Base-by-base conservation (phyloP, 2,113 vertebrate genomes). In the Acanthisitta chloris region DNA sequence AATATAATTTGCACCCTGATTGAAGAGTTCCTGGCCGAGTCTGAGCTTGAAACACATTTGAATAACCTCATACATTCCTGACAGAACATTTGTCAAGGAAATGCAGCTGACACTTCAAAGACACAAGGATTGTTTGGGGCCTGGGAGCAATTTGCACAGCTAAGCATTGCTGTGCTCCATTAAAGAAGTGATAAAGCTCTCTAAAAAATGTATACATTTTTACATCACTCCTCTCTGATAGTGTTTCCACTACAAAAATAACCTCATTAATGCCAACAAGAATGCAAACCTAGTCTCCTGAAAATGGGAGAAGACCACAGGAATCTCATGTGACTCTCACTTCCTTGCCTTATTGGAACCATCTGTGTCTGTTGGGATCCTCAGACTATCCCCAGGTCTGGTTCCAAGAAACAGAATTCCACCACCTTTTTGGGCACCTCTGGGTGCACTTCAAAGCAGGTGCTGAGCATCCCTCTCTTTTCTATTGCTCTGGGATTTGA, bases 271-370 rank as follows among this genome's bases (percentile, higher is more conserved):
- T 86, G 88, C 89, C 54, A 88, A 91, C 88, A 92, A 71, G 80
- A 91, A 86, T 49, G 87, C 81, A 90, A 94, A 91, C 86, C 86
- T 83, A 43, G 62, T 66, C 88, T 78, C 93, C 66, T 29, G 33
- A 85, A 95, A 97, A 97, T 93, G 96, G 45, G 78, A 95, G 96
- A 59, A 94, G 97, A 96, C 97, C 92, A 61, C 97, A 96, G 74
- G 93, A 95, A 97, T 96, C 97, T 97, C 98, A 94, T 90, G 96
- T 97, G 97, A 97, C 92, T 46, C 81, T 77, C 97, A 81, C 55
- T 94, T 79, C 79, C 58, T 92, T 19, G 87, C 84, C 88, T 98
- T 94, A 98, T 96, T 96, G 95, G 96, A 97, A 97, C 97, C 98
- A 98, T 97, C 98, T 98, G 98, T 54, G 58, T 46, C 64, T 90